phyloP scores from a whole-genome alignment of 2,113 vertebrate species.

The Rhabdornis inornatus region DNA sequence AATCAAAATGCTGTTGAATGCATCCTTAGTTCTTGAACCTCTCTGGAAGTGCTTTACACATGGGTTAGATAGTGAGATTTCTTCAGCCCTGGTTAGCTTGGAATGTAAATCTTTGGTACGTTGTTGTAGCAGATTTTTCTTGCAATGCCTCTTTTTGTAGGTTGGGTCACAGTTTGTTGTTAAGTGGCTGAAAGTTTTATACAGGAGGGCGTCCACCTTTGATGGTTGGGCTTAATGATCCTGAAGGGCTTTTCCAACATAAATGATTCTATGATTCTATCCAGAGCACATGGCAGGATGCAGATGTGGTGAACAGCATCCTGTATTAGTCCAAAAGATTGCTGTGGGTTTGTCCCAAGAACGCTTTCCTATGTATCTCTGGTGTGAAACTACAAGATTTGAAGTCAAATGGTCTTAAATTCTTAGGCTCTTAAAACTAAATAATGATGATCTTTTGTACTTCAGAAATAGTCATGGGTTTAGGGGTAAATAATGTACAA shows the following conservation, averaged over 20 bases:
- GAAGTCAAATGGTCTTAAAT: background rate
- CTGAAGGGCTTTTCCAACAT: background rate
- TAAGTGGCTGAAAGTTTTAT: background rate
- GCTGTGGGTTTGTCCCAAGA: background rate
- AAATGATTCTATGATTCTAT: background rate
- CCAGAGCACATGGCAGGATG: background rate
- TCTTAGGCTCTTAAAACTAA: background rate
- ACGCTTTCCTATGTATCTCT: fast-evolving
- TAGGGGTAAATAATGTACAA: background rate
- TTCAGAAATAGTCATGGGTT: background rate
- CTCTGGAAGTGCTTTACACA: background rate
- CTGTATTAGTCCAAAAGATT: background rate
- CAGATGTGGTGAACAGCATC: background rate
- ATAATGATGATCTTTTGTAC: background rate
- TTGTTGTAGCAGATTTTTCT: background rate
- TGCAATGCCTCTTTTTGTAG: background rate
- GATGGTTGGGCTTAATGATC: background rate
- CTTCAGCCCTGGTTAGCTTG: background rate
- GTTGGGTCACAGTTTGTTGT: background rate
- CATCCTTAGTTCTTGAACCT: background rate
- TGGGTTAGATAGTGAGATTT: background rate
- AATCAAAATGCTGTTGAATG: background rate
- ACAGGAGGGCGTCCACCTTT: background rate
- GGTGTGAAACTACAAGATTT: background rate
- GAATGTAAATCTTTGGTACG: background rate